Conservation (phyloP, 2,888 invertebrate species). For the Drosophila histrio region DNA sequence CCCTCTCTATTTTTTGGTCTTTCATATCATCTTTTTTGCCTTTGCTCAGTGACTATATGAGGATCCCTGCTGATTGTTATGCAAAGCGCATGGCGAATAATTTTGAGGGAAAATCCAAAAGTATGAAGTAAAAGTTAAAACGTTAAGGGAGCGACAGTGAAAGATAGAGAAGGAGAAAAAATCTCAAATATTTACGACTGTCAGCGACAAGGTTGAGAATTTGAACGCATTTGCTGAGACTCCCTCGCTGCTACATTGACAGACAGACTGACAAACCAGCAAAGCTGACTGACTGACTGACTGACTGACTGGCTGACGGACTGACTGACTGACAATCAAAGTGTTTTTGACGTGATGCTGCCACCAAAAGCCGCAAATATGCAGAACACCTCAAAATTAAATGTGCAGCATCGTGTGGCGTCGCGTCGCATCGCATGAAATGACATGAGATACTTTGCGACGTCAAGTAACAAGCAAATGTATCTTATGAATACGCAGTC, state of each 20-base stretch:
- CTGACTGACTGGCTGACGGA: conserved; percentile 14
- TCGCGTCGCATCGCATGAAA: conserved; percentile 36
- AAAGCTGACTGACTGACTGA: conserved; percentile 13
- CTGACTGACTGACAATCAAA: conserved; percentile 57
- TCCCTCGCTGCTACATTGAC: conserved; percentile 24
- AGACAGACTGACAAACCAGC: conserved; percentile 4
- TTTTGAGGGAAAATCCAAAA: conserved; percentile 54
- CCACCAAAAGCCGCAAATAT: conserved; percentile 64
- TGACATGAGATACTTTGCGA: conserved; percentile 71
- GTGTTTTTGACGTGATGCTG: conserved; percentile 68
- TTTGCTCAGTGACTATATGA: conserved; percentile 26
- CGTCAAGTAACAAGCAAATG: conserved; percentile 57
- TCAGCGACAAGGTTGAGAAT: conserved; percentile 46
- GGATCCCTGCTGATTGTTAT: conserved; percentile 68
- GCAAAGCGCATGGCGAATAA: conserved; percentile 69
- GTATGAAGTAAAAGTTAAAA: conserved; percentile 33
- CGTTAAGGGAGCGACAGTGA: conserved; percentile 1
- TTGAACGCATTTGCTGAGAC: conserved; percentile 32
- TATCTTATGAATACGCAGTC: conserved; percentile 56
- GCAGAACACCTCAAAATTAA: conserved; percentile 74
- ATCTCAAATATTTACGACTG: conserved; percentile 58
- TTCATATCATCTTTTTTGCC: conserved; percentile 5
- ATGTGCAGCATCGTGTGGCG: conserved; percentile 67
- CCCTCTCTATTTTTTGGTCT: background rate
- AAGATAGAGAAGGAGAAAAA: conserved; percentile 8